Conservation (phyloP, 2,797 vertebrate species). For the Betta splendens region DNA sequence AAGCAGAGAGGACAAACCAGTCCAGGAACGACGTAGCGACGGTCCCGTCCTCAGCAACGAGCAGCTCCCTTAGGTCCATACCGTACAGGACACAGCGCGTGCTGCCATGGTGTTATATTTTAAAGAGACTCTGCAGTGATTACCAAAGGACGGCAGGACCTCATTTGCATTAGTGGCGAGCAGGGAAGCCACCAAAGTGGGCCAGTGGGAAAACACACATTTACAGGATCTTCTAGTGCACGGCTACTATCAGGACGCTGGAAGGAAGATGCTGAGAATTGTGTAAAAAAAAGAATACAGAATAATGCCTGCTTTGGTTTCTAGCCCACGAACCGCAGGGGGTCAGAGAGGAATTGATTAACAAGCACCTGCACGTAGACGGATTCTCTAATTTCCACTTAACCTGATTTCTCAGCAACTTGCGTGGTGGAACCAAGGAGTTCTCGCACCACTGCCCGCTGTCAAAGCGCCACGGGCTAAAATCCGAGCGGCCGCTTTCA, state of each 20-base stretch:
- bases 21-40: too few relatives aligned
- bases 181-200: slow-evolving; percentile 41
- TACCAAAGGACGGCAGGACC: slow-evolving; percentile 9
- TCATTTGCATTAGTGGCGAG: slow-evolving; percentile 48
- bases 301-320: slow-evolving; percentile 7
- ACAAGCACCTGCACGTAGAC: slow-evolving; percentile 25
- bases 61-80: background rate
- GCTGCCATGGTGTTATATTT: too few relatives aligned
- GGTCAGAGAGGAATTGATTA: slow-evolving; percentile 43
- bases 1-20: too few relatives aligned
- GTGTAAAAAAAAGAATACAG: too few relatives aligned
- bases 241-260: slow-evolving; percentile 7
- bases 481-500: slow-evolving; percentile 22
- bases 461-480: slow-evolving; percentile 11
- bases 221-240: slow-evolving; percentile 10
- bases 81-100: too few relatives aligned
- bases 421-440: background rate
- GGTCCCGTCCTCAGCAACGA: too few relatives aligned
- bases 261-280: background rate
- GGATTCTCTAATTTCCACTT: slow-evolving; percentile 9
- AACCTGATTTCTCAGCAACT: slow-evolving; percentile 20
- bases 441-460: slow-evolving; percentile 4
- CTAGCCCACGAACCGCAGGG: slow-evolving; percentile 1
- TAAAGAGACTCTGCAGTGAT: slow-evolving; percentile 15
- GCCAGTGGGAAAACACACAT: slow-evolving; percentile 38